Percentiles rank a stretch among this genome's conserved stretches.
Evolutionary conservation across 1,140 invertebrate genomes (phyloP).

Genomic region (Pygmarrhopalites habei): DNA sequence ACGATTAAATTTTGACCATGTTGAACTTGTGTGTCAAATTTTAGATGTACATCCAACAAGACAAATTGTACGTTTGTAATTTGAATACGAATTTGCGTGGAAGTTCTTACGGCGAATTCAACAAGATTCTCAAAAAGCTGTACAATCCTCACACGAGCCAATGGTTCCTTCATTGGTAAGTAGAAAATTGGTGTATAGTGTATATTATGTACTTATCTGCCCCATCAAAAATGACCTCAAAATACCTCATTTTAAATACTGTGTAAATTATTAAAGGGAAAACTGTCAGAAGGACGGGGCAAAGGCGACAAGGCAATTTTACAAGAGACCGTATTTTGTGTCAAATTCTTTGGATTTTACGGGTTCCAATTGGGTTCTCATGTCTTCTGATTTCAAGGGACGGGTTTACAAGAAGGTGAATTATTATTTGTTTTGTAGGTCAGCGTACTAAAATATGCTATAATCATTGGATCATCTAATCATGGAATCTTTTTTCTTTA

Average conservation of each 20-base stretch:
- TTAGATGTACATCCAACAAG: conserved; percentile 42
- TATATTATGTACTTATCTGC: too few relatives aligned
- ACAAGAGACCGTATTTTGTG: conserved; percentile 65
- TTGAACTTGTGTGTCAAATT: conserved; percentile 9
- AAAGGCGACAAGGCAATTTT: conserved; percentile 61
- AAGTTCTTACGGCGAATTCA: conserved; percentile 48
- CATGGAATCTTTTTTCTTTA: too few relatives aligned
- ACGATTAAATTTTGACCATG: not conserved
- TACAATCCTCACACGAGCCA: conserved; percentile 57
- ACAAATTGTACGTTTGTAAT: conserved; percentile 49
- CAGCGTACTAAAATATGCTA: too few relatives aligned
- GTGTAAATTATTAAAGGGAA: conserved; percentile 48
- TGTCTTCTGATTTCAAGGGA: conserved; percentile 67
- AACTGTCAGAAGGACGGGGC: conserved; percentile 72
- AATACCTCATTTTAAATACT: too few relatives aligned
- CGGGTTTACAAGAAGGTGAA: conserved; percentile 59
- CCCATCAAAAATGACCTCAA: too few relatives aligned
- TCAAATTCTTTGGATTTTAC: conserved; percentile 65
- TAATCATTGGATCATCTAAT: too few relatives aligned
- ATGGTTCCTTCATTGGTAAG: conserved; percentile 71
- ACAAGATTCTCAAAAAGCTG: conserved; percentile 50
- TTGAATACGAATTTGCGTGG: conserved; percentile 60
- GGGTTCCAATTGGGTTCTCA: conserved; percentile 70
- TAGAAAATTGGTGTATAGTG: not conserved
- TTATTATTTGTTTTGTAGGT: not conserved